Conservation (phyloP, 2,888 invertebrate genomes). For the Andrena chrysosceles region DNA sequence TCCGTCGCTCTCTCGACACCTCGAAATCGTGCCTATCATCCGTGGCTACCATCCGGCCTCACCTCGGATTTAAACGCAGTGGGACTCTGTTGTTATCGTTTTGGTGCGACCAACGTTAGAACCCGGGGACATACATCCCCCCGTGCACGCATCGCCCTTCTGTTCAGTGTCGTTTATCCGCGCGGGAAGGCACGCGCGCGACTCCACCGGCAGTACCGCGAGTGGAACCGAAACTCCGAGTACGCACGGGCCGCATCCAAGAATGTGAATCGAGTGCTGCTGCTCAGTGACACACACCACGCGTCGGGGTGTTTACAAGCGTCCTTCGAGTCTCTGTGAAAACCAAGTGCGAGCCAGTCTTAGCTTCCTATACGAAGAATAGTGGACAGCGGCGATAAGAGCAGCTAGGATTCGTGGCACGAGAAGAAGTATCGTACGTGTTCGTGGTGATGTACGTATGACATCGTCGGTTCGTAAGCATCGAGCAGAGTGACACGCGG, state of each 20-base stretch:
- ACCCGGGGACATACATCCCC: no score
- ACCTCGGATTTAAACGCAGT: slow-evolving; percentile 1
- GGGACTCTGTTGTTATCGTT: not conserved
- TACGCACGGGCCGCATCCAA: not conserved
- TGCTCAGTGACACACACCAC: not conserved
- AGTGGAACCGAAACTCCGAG: not conserved
- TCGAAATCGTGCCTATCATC: not conserved
- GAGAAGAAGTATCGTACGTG: no score
- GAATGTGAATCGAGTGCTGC: not conserved
- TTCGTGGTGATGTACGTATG: no score
- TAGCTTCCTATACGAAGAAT: no score
- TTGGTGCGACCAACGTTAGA: not conserved
- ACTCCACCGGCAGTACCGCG: not conserved
- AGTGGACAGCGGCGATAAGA: no score
- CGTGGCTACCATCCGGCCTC: not conserved
- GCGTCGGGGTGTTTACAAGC: no score
- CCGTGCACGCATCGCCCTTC: not conserved
- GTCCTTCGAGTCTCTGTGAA: not conserved
- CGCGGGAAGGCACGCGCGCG: not conserved
- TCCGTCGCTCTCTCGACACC: not conserved
- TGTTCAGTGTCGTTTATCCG: not conserved
- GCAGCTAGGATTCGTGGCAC: no score
- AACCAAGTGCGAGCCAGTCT: not conserved
- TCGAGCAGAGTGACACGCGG: no score
- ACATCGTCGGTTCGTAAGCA: no score